Evolutionary conservation across 2,113 vertebrate species (phyloP).

Genomic region (Nycticebus coucang): DNA sequence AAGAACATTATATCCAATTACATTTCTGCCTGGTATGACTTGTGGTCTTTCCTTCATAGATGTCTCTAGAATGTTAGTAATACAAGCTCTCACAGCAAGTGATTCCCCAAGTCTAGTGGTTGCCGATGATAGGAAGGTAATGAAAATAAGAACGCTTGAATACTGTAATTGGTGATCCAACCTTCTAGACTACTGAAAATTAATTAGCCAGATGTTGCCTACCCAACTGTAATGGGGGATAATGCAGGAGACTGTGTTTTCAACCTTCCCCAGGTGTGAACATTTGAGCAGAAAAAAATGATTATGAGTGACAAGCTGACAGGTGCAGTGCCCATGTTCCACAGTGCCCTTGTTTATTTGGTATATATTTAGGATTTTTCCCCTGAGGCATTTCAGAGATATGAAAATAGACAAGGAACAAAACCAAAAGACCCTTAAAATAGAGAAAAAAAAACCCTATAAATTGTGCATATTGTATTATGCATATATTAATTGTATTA

Average conservation of each 20-base stretch:
- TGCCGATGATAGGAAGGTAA: conserved; percentile 10
- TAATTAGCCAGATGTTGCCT: conserved; percentile 77
- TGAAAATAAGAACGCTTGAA: conserved; percentile 66
- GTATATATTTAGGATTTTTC: conserved; percentile 68
- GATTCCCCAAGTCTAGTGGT: background rate
- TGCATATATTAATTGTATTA: conserved; percentile 4
- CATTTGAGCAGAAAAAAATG: conserved; percentile 74
- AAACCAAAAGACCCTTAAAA: conserved; percentile 64
- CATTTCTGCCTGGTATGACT: conserved; percentile 19
- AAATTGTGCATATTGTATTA: conserved; percentile 43
- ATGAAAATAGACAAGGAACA: conserved; percentile 65
- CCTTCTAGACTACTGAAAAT: conserved; percentile 69
- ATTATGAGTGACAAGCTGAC: conserved; percentile 74
- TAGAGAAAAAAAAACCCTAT: conserved; percentile 5
- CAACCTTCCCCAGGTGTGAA: conserved; percentile 72
- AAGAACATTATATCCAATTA: conserved; percentile 47
- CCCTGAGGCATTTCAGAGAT: conserved; percentile 63
- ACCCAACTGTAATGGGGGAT: conserved; percentile 55
- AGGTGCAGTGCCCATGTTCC: conserved; percentile 54
- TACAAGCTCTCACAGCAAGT: background rate
- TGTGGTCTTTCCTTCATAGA: conserved; percentile 27
- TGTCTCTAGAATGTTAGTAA: background rate
- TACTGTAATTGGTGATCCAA: conserved; percentile 66
- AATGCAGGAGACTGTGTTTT: conserved; percentile 62
- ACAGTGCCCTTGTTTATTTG: conserved; percentile 58